A percentile compares a stretch with the other conserved stretches of the same genome.
phyloP scores from a whole-genome alignment of 92 coral and sea anemone species.

The Palythoa heliodiscus region DNA sequence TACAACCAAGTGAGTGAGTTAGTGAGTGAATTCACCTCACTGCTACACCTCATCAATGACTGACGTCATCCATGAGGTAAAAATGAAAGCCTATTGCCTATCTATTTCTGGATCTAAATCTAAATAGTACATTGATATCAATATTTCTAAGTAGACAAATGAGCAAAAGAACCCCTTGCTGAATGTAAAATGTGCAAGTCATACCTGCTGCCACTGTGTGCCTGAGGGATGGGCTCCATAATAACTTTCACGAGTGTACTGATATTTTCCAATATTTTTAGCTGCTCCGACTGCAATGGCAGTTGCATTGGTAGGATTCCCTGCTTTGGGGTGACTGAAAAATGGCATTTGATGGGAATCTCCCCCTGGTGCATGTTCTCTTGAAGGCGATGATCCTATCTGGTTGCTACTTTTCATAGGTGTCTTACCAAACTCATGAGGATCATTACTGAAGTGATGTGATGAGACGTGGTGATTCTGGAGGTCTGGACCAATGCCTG shows the following conservation, averaged over 20 bases:
- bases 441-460: constrained; percentile 52
- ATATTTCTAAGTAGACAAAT: too few relatives aligned
- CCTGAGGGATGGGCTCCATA: constrained; percentile 84
- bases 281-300: constrained; percentile 94
- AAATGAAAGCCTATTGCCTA: too few relatives aligned
- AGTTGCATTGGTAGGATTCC: constrained; percentile 93
- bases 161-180: too few relatives aligned
- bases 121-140: too few relatives aligned
- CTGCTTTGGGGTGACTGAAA: constrained; percentile 53
- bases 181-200: neutral
- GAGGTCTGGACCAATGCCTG: constrained; percentile 60
- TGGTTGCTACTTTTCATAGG: constrained; percentile 42
- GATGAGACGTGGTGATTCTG: constrained; percentile 61
- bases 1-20: too few relatives aligned
- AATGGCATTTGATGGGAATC: constrained; percentile 57
- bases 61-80: too few relatives aligned
- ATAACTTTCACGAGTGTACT: constrained; percentile 69
- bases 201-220: constrained; percentile 97
- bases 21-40: too few relatives aligned
- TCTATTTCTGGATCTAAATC: too few relatives aligned
- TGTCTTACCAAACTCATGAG: constrained; percentile 60
- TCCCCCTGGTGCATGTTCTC: constrained; percentile 47
- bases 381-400: constrained; percentile 63
- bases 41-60: too few relatives aligned
- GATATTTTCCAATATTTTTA: constrained; percentile 76